Evolutionary conservation across 30 jellyfish, hydroid and myxozoan species (phyloP).

Genomic region (Morbakka virulenta): DNA sequence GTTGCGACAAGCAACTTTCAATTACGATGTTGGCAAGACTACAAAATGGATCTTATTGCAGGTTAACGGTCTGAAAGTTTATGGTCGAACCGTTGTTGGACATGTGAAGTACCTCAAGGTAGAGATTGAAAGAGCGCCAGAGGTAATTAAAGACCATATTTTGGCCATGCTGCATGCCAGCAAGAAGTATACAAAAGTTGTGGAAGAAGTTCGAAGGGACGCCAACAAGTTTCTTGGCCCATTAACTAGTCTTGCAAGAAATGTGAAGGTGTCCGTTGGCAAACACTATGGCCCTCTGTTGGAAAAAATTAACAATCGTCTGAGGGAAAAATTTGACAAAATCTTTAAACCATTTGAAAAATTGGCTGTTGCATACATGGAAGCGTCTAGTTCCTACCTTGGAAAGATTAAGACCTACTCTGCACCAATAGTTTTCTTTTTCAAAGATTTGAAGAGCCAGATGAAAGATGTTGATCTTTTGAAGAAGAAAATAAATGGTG

Average conservation of each 20-base stretch:
- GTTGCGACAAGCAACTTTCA: neutral
- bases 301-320: slow-evolving; percentile 10
- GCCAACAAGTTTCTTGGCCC: slow-evolving; percentile 52
- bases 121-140: slow-evolving; percentile 55
- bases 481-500: slow-evolving; percentile 35
- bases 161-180: slow-evolving; percentile 12
- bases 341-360: too few relatives aligned
- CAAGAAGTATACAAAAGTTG: slow-evolving; percentile 9
- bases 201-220: neutral
- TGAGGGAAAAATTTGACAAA: slow-evolving; percentile 24
- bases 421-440: slow-evolving; percentile 60
- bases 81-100: slow-evolving; percentile 46
- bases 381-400: too few relatives aligned
- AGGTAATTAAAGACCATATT: slow-evolving; percentile 31
- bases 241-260: slow-evolving; percentile 41
- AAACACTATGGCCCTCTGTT: slow-evolving; percentile 85
- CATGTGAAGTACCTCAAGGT: slow-evolving; percentile 28
- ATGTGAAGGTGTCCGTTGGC: slow-evolving; percentile 32
- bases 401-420: too few relatives aligned
- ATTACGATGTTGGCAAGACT: slow-evolving; percentile 32
- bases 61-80: slow-evolving; percentile 47
- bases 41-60: slow-evolving; percentile 21
- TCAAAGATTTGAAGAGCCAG: slow-evolving; percentile 50
- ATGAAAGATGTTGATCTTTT: slow-evolving; percentile 43
- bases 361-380: too few relatives aligned